A percentile compares a stretch with the other conserved stretches of the same genome.
Conservation (phyloP, 2,113 vertebrate species). For the Panurus biarmicus region DNA sequence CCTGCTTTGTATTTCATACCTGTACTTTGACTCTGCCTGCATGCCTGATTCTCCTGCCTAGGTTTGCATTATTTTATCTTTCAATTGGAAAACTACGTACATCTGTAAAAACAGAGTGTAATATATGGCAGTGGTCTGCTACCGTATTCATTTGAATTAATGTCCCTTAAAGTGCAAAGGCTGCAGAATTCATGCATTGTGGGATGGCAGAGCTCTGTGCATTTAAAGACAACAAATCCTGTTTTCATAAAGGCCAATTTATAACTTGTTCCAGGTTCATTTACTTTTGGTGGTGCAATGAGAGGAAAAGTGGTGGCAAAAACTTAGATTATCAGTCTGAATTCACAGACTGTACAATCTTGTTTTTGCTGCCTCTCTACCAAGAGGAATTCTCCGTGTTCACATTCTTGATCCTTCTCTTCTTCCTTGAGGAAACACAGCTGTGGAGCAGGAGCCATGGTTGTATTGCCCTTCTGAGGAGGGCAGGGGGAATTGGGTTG, state of each 20-base stretch:
- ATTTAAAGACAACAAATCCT: neutral
- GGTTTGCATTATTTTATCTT: conserved; percentile 28
- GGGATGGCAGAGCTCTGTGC: neutral
- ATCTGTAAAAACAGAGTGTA: conserved; percentile 58
- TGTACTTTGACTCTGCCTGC: neutral
- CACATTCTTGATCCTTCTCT: conserved; percentile 17
- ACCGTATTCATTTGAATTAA: conserved; percentile 53
- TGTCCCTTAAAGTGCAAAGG: conserved; percentile 9
- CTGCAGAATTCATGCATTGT: neutral
- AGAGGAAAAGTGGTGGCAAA: neutral
- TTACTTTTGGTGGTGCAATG: neutral
- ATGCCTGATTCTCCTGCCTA: neutral
- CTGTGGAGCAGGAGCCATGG: neutral
- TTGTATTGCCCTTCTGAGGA: neutral
- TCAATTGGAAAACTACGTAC: conserved; percentile 9
- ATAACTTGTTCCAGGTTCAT: neutral
- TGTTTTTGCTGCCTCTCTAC: conserved; percentile 29
- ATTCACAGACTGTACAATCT: neutral
- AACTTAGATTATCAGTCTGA: neutral
- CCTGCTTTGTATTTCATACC: conserved; percentile 18
- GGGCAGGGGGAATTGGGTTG: neutral
- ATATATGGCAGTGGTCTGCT: neutral
- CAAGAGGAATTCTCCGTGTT: neutral
- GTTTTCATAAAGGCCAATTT: neutral
- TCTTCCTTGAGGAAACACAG: conserved; percentile 50